These are phyloP conservation scores for Kryptopterus vitreolus DNA, from an alignment of 2,797 vertebrate species.

Conservation along the genomic window DNA sequence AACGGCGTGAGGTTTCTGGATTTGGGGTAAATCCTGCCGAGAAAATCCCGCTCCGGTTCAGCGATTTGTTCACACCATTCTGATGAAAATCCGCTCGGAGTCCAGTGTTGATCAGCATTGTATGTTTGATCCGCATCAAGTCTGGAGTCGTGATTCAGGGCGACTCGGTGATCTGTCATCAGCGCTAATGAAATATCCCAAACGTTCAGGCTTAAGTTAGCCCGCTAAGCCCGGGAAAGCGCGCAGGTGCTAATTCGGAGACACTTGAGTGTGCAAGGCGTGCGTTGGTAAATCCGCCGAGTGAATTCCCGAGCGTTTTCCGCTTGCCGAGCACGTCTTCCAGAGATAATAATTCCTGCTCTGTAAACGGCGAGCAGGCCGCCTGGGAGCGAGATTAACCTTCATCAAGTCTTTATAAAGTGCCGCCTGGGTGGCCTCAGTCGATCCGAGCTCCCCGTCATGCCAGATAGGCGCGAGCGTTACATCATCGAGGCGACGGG, in stretches of 20 bases:
- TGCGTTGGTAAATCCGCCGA: background rate
- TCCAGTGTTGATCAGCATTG: background rate
- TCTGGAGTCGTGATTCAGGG: too few species aligned
- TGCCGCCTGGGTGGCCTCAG: background rate
- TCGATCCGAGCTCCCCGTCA: background rate
- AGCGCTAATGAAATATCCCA: background rate
- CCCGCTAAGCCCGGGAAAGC: background rate
- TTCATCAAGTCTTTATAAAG: slow-evolving; percentile 11
- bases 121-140: background rate
- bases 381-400: background rate
- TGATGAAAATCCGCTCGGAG: background rate
- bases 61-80: background rate
- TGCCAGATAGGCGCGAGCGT: background rate
- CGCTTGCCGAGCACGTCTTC: background rate
- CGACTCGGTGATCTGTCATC: background rate
- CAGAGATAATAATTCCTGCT: background rate
- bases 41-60: too few species aligned
- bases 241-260: background rate
- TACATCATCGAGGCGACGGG: slow-evolving; percentile 6
- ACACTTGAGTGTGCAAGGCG: background rate
- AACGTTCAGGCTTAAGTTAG: background rate
- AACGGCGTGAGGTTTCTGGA: background rate
- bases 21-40: background rate
- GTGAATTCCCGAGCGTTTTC: background rate
- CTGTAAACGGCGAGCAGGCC: background rate